Percentiles rank a stretch among this genome's conserved stretches.
phyloP scores from a whole-genome alignment of 2,888 invertebrate genomes.

The Drosophila prolongata region DNA sequence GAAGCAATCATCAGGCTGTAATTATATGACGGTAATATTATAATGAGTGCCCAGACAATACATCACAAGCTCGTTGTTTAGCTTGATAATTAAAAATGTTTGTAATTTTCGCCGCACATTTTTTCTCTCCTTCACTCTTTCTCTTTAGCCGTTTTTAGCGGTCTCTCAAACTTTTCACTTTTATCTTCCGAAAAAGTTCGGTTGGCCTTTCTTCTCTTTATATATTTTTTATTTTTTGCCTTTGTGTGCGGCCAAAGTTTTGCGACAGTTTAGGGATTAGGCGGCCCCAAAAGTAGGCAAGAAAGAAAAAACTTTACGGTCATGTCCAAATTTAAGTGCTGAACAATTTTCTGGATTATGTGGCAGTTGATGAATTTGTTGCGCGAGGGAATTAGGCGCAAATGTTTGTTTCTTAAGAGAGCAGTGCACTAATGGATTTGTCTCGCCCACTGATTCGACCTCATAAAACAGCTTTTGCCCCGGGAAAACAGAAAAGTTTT shows the following conservation, averaged over 20 bases:
- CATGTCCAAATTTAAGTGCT: conserved; percentile 76
- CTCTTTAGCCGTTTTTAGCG: background rate
- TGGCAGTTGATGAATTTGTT: conserved; percentile 69
- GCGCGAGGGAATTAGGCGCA: conserved; percentile 62
- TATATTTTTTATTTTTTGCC: conserved; percentile 19
- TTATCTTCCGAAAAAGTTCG: conserved; percentile 74
- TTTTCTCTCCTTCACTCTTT: conserved; percentile 12
- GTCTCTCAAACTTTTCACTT: conserved; percentile 69
- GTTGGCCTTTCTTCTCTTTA: conserved; percentile 57
- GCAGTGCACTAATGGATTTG: conserved; percentile 68
- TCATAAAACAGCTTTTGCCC: conserved; percentile 17
- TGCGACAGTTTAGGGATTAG: conserved; percentile 79
- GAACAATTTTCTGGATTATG: conserved; percentile 75
- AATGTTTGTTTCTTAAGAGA: conserved; percentile 48
- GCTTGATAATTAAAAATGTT: conserved; percentile 77
- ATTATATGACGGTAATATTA: conserved; percentile 72
- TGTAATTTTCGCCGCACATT: conserved; percentile 67
- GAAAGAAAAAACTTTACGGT: conserved; percentile 58
- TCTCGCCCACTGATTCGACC: conserved; percentile 32
- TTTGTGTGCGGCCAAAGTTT: conserved; percentile 60
- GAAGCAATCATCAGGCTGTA: conserved; percentile 77
- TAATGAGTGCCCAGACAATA: conserved; percentile 70
- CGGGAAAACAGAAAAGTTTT: too few species aligned
- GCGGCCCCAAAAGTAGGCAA: conserved; percentile 64
- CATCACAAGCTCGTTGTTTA: conserved; percentile 60